Evolutionary conservation across 2,888 invertebrate species (phyloP).

Genomic region (Brassicogethes aeneus): DNA sequence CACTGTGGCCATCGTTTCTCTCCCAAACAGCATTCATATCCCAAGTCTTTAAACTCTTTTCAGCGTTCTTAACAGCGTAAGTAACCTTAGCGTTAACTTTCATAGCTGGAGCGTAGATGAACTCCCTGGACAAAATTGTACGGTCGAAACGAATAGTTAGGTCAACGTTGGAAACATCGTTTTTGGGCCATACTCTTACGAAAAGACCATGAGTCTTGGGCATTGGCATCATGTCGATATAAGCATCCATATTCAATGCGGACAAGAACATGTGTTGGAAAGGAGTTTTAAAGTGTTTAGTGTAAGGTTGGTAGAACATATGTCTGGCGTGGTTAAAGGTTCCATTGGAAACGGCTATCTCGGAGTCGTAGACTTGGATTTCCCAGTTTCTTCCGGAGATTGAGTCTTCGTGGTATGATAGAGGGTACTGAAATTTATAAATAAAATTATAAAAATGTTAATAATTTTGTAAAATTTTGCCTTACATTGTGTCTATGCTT

Average conservation of each 20-base stretch:
- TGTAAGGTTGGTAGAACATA: slow-evolving; percentile 1
- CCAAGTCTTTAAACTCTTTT: slow-evolving; percentile 29
- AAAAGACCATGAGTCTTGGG: slow-evolving; percentile 15
- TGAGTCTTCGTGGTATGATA: slow-evolving; percentile 21
- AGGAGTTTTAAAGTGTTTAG: slow-evolving; percentile 12
- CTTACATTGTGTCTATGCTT: slow-evolving; percentile 24
- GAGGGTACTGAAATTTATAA: slow-evolving; percentile 15
- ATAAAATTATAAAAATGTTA: slow-evolving; percentile 4
- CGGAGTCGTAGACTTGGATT: slow-evolving; percentile 27
- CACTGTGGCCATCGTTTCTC: slow-evolving; percentile 27
- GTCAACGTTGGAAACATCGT: slow-evolving; percentile 27
- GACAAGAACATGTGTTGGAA: slow-evolving; percentile 10
- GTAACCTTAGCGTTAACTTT: slow-evolving; percentile 27
- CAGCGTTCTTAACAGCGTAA: slow-evolving; percentile 29
- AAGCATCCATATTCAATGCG: slow-evolving; percentile 8
- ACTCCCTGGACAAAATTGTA: slow-evolving; percentile 18
- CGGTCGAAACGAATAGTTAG: slow-evolving; percentile 24
- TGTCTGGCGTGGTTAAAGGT: slow-evolving; percentile 1
- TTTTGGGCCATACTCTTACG: slow-evolving; percentile 14
- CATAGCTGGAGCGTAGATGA: slow-evolving; percentile 16
- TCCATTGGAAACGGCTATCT: slow-evolving; percentile 17
- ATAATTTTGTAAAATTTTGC: slow-evolving; percentile 15
- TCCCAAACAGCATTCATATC: slow-evolving; percentile 29
- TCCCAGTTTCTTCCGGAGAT: slow-evolving; percentile 26
- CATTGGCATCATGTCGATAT: slow-evolving; percentile 12